phyloP scores from a whole-genome alignment of 2,113 vertebrate genomes.

The Apistogramma diplotaenia region DNA sequence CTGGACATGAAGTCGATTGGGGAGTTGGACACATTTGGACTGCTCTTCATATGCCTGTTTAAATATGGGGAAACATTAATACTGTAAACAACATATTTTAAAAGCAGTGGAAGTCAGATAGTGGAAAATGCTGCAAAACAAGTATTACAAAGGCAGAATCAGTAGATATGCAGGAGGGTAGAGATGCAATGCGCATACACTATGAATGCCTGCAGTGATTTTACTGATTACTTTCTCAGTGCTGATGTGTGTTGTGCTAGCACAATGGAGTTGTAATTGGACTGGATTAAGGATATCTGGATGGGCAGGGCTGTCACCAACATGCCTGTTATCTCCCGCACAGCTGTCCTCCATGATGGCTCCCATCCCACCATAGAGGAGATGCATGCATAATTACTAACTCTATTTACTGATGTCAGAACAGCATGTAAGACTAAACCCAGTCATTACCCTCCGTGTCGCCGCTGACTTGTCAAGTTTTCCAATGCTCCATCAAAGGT shows the following conservation, averaged over 20 bases:
- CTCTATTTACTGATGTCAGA: slow-evolving; percentile 77
- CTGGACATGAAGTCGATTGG: slow-evolving; percentile 91
- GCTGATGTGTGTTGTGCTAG: slow-evolving; percentile 54
- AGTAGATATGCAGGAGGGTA: slow-evolving; percentile 21
- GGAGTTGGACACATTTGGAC: slow-evolving; percentile 85
- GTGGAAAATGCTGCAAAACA: slow-evolving; percentile 26
- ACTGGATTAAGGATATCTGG: slow-evolving; percentile 69
- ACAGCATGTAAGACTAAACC: slow-evolving; percentile 69
- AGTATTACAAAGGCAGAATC: slow-evolving; percentile 19
- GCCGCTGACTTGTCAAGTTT: slow-evolving; percentile 62
- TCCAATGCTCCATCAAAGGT: slow-evolving; percentile 60
- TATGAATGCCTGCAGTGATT: slow-evolving; percentile 56
- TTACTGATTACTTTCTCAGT: slow-evolving; percentile 62
- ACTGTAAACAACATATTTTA: not conserved
- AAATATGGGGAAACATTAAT: slow-evolving; percentile 48
- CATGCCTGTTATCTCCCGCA: slow-evolving; percentile 76
- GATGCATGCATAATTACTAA: slow-evolving; percentile 75
- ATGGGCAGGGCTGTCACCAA: slow-evolving; percentile 74
- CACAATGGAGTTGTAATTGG: slow-evolving; percentile 77
- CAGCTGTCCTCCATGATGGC: slow-evolving; percentile 76
- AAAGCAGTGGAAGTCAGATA: not conserved
- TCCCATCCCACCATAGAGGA: slow-evolving; percentile 58
- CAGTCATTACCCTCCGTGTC: slow-evolving; percentile 73
- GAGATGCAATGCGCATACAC: slow-evolving; percentile 36
- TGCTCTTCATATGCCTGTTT: slow-evolving; percentile 94